Evolutionary conservation across 2,797 vertebrate species (phyloP).

Genomic region (Passerculus sandwichensis): DNA sequence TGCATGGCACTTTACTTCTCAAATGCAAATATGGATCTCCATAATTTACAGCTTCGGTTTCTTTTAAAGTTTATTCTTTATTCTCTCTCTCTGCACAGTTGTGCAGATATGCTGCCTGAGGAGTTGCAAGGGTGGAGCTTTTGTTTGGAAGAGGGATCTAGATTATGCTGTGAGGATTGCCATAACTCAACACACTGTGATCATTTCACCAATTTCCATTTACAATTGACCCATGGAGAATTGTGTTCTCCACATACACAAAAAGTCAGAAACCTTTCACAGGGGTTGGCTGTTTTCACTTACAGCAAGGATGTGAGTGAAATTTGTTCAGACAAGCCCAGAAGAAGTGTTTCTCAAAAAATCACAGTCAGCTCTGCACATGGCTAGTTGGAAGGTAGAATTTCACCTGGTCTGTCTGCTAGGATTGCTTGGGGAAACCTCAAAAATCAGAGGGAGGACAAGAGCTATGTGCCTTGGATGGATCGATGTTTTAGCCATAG

Average conservation of each 20-base stretch:
- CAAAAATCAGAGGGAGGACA: background rate
- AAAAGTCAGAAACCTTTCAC: background rate
- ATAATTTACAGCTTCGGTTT: constrained; percentile 45
- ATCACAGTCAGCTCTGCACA: background rate
- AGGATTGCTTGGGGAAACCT: background rate
- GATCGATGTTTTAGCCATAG: background rate
- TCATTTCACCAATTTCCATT: background rate
- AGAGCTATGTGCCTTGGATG: background rate
- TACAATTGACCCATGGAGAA: background rate
- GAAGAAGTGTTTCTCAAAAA: background rate
- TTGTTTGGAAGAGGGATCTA: constrained; percentile 11
- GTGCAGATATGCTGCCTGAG: background rate
- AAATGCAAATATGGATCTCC: constrained; percentile 60
- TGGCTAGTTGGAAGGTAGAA: background rate
- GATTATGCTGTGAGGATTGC: constrained; percentile 14
- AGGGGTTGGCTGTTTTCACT: background rate
- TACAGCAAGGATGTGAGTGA: background rate
- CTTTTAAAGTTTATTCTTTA: constrained; percentile 48
- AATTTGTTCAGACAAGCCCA: background rate
- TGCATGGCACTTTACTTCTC: background rate
- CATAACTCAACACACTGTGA: background rate
- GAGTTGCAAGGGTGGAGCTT: constrained; percentile 25
- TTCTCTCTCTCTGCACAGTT: background rate
- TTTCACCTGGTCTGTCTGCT: background rate
- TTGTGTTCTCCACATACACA: background rate